Percentiles rank a stretch among this genome's conserved stretches.
Conservation (phyloP, 2,888 invertebrate genomes). For the Thera britannica region DNA sequence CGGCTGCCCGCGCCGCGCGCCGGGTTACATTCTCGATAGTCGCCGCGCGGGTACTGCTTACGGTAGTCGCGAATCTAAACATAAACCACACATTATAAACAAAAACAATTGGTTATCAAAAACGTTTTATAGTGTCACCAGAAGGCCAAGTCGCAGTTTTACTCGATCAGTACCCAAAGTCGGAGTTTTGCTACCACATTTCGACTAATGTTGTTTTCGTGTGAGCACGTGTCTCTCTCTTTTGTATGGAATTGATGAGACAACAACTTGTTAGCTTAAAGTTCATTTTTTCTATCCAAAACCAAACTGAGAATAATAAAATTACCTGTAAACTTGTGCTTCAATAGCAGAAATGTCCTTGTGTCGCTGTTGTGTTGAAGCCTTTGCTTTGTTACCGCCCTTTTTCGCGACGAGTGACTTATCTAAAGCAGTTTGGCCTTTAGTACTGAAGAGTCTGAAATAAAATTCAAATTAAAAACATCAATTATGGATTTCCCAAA, state of each 20-base stretch:
- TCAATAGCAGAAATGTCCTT: slow-evolving; percentile 95
- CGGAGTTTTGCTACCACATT: no score
- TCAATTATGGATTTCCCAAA: no score
- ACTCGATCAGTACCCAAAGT: no score
- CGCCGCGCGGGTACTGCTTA: slow-evolving; percentile 93
- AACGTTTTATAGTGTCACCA: no score
- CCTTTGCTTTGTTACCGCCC: slow-evolving; percentile 87
- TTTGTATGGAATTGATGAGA: no score
- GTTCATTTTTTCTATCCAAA: no score
- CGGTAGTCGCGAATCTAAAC: slow-evolving; percentile 90
- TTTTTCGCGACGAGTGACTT: slow-evolving; percentile 96
- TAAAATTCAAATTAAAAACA: neutral
- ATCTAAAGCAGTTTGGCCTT: slow-evolving; percentile 96
- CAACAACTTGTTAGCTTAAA: no score
- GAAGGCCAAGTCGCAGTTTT: no score
- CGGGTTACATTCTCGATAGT: slow-evolving; percentile 99
- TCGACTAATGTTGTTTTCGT: no score
- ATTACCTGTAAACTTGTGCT: slow-evolving; percentile 92
- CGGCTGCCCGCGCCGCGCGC: slow-evolving; percentile 97
- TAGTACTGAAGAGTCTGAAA: slow-evolving; percentile 93
- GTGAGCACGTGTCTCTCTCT: no score
- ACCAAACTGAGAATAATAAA: neutral
- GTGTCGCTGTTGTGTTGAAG: slow-evolving; percentile 86
- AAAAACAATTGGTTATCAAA: no score
- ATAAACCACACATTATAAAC: neutral